These are phyloP conservation scores for Nothocercus julius DNA, from an alignment of 2,113 vertebrate species.

Conservation along the genomic window DNA sequence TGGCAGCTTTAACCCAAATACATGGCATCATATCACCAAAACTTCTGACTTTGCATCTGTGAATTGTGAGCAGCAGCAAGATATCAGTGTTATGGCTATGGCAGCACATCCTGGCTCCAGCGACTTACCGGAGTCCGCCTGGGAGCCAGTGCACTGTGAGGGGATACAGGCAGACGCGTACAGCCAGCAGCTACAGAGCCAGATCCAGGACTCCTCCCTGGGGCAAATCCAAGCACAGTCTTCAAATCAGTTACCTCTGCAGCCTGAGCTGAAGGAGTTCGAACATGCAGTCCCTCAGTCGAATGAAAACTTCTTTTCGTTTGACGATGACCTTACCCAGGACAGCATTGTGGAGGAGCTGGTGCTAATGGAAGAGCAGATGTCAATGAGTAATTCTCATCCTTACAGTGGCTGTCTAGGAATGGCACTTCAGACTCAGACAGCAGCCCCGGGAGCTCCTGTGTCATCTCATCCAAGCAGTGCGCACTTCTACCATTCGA, in stretches of 20 bases:
- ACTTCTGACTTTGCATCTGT: conserved; percentile 76
- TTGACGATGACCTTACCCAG: conserved; percentile 97
- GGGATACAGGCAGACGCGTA: conserved; percentile 80
- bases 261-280: conserved; percentile 88
- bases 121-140: conserved; percentile 85
- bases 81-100: conserved; percentile 73
- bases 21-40: conserved; percentile 82
- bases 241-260: conserved; percentile 84
- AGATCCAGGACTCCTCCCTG: conserved; percentile 83
- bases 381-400: conserved; percentile 90
- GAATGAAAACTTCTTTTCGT: conserved; percentile 90
- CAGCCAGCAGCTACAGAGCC: conserved; percentile 81
- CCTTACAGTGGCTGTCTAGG: conserved; percentile 84
- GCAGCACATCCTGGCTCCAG: conserved; percentile 73
- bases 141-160: conserved; percentile 79
- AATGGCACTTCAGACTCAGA: conserved; percentile 81
- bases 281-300: conserved; percentile 84
- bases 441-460: conserved; percentile 73
- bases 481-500: conserved; percentile 84
- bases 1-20: conserved; percentile 80
- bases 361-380: conserved; percentile 98
- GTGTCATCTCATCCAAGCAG: conserved; percentile 81
- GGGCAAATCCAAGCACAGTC: conserved; percentile 79
- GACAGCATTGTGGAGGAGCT: conserved; percentile 99
- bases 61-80: conserved; percentile 74